phyloP scores from a whole-genome alignment of 2,888 invertebrate species.

The Ommatoiulus sabulosus region DNA sequence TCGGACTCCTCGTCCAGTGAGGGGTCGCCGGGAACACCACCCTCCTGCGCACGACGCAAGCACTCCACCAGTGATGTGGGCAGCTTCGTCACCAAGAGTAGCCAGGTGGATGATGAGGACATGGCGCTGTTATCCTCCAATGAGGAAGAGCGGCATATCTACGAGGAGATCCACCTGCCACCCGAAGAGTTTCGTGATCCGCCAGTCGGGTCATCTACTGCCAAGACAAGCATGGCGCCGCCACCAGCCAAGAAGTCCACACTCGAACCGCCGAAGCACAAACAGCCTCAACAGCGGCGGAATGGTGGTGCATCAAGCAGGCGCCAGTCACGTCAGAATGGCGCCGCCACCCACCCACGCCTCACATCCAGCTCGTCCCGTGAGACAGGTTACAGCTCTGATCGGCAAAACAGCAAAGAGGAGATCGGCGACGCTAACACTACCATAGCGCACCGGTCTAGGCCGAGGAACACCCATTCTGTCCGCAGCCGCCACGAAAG shows the following conservation, averaged over 20 bases:
- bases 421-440: neutral
- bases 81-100: conserved; percentile 15
- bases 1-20: conserved; percentile 67
- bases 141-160: conserved; percentile 64
- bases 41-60: neutral
- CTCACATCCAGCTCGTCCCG: conserved; percentile 41
- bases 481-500: conserved; percentile 4
- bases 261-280: neutral
- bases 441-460: neutral
- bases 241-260: neutral
- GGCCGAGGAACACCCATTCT: conserved; percentile 14
- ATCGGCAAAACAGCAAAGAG: conserved; percentile 55
- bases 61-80: conserved; percentile 14
- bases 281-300: neutral
- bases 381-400: conserved; percentile 54
- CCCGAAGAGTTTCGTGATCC: conserved; percentile 86
- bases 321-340: neutral
- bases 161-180: conserved; percentile 74
- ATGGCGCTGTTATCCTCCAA: conserved; percentile 38
- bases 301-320: neutral
- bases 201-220: conserved; percentile 60
- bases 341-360: conserved; percentile 31
- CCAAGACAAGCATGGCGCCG: neutral
- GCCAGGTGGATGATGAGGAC: neutral
- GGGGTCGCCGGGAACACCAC: neutral